Percentiles rank a stretch among this genome's conserved stretches.
These are phyloP conservation scores for Oxyura jamaicensis DNA, from an alignment of 2,113 vertebrate genomes.

Conservation along the genomic window DNA sequence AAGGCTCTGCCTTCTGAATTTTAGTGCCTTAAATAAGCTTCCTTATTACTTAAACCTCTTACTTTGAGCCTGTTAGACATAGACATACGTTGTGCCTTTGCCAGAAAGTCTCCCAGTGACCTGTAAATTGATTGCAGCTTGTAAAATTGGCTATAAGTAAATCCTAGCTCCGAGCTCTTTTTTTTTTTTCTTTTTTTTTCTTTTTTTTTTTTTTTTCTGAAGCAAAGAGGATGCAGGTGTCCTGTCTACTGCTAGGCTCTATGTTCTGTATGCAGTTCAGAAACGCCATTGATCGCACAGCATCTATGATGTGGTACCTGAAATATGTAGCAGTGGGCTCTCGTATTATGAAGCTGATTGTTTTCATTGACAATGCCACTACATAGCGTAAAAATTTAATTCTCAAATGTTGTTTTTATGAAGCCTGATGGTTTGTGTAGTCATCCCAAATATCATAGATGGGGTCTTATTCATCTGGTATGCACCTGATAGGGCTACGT, in stretches of 20 bases:
- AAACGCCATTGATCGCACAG: background rate
- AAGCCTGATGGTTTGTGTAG: background rate
- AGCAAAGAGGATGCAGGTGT: background rate
- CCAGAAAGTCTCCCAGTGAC: slow-evolving; percentile 32
- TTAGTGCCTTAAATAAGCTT: slow-evolving; percentile 41
- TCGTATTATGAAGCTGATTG: background rate
- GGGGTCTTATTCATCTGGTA: background rate
- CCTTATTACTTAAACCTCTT: slow-evolving; percentile 53
- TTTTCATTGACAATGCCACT: background rate
- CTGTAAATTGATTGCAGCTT: slow-evolving; percentile 40
- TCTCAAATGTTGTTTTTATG: background rate
- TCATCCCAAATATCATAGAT: background rate
- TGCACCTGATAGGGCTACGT: background rate
- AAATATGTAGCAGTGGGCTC: background rate
- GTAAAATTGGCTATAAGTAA: slow-evolving; percentile 46
- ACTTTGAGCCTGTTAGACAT: slow-evolving; percentile 16
- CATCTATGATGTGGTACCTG: background rate
- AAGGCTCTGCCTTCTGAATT: slow-evolving; percentile 25
- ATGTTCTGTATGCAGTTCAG: background rate
- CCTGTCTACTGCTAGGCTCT: background rate
- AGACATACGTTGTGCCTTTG: slow-evolving; percentile 11
- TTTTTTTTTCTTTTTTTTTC: background rate
- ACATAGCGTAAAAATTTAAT: background rate
- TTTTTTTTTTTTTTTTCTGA: background rate
- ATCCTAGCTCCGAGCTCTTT: background rate